Base-by-base conservation (phyloP, 1,140 invertebrate species). In the Ceratina japonica region DNA sequence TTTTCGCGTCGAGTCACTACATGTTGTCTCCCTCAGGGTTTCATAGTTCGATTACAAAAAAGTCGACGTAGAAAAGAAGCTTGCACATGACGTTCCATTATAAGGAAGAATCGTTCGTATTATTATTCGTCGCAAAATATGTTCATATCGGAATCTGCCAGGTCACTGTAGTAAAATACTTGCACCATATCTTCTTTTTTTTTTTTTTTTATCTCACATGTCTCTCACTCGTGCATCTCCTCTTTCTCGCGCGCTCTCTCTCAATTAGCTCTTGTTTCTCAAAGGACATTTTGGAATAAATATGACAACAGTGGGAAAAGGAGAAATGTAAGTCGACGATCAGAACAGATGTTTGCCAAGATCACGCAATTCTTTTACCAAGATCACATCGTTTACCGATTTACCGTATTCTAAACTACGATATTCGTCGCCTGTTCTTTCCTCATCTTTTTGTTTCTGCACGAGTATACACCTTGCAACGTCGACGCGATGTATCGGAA, bases 111-210 rank as follows among this genome's bases (percentile, higher is more conserved):
- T 63, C 51, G 31, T 64, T 78, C 49, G 7, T 78, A 63, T 20
- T 44, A 44, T 78, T 51, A 37, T 13, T 74, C 51, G 37, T 79
- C 70, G 70, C 62, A 73, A 74, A 78, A 79, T 79, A 73, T 64
- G 37, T 73, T 56, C 24, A 79, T 79, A 79, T 79, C 77, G 77
- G 77, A 79, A 74, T 79, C 77, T 79, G 77, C 71, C 77, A 79
- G 77, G 77, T 79, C 77, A 74, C 71, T 79, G 70, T 74, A 74
- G 77, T 79, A 74, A 74, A 79, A 79, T 74, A 79, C 51, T 78
- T 74, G 77, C 77, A 79, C 77, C 77, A 65, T 63, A 31, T 31
- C 27, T 58, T 65, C 31, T 63, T 73, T 63, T 18, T 54, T 15
- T 73, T 73, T 1, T 16, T 16, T 79, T 31, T n/a, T 31, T 62